Percentiles rank a stretch among this genome's conserved stretches.
These are phyloP conservation scores for Cyrtorhinus lividipennis DNA, from an alignment of 1,140 invertebrate species.

Conservation along the genomic window DNA sequence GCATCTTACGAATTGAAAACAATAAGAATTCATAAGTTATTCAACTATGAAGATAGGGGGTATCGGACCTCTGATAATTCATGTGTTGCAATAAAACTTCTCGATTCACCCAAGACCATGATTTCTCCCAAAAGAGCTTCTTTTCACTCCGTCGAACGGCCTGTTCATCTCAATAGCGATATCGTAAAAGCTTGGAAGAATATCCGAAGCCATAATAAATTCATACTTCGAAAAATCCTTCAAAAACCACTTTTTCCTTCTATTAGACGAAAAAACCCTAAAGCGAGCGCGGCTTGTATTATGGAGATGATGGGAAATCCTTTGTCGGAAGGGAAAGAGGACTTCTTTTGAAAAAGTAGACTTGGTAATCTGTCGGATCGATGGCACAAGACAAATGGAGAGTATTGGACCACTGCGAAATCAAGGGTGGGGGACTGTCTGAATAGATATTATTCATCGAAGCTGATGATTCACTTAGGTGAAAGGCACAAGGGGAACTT, in stretches of 20 bases:
- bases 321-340: slow-evolving; percentile 1
- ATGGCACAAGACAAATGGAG: slow-evolving; percentile 15
- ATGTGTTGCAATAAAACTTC: too few species aligned
- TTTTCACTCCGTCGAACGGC: too few species aligned
- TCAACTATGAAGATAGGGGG: too few species aligned
- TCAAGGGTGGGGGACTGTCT: not conserved
- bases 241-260: not conserved
- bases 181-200: not conserved
- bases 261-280: not conserved
- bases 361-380: slow-evolving; percentile 10
- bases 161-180: too few species aligned
- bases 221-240: not conserved
- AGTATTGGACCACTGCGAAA: slow-evolving; percentile 1
- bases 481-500: not conserved
- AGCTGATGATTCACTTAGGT: slow-evolving; percentile 8
- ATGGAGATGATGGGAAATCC: slow-evolving; percentile 1
- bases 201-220: slow-evolving; percentile 1
- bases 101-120: too few species aligned
- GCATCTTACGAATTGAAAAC: too few species aligned
- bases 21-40: too few species aligned
- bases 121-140: too few species aligned
- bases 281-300: not conserved
- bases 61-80: too few species aligned
- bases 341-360: slow-evolving; percentile 4
- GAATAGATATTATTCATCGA: slow-evolving; percentile 15